A percentile compares a stretch with the other conserved stretches of the same genome.
These are phyloP conservation scores for Dicentrarchus labrax DNA, from an alignment of 2,113 vertebrate genomes.

Conservation along the genomic window DNA sequence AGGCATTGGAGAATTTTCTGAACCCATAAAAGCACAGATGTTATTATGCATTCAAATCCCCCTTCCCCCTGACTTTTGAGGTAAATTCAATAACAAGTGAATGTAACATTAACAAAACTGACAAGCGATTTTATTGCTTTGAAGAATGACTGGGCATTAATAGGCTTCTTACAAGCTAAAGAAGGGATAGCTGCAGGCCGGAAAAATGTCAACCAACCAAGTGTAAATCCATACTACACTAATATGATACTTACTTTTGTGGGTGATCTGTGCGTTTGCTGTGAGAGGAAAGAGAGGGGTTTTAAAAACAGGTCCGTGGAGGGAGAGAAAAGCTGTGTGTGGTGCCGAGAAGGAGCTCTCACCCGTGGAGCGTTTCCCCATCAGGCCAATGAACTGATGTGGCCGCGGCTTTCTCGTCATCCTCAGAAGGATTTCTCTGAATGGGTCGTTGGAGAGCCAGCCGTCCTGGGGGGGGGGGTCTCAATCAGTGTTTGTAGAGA, in stretches of 20 bases:
- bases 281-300: constrained; percentile 17
- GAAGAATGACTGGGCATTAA: no score
- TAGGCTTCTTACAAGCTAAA: no score
- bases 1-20: no score
- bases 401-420: constrained; percentile 95
- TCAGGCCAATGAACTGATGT: constrained; percentile 95
- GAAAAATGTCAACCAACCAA: no score
- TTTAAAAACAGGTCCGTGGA: not conserved
- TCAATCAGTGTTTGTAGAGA: not conserved
- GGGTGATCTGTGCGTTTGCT: constrained; percentile 93
- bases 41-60: no score
- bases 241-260: constrained; percentile 91
- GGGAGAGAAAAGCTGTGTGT: accelerated
- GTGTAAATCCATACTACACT: no score
- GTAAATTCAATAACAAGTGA: not conserved
- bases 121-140: no score
- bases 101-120: no score
- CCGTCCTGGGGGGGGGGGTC: constrained; percentile 72
- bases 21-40: no score
- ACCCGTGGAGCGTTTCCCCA: constrained; percentile 96
- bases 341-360: constrained; percentile 49
- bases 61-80: not conserved
- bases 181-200: no score
- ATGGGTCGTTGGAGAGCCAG: constrained; percentile 80
- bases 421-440: constrained; percentile 93